A percentile compares a stretch with the other conserved stretches of the same genome.
Evolutionary conservation across 37 sponge, comb jelly and placozoan genomes (phyloP).

Genomic region (Oscarella lobularis): DNA sequence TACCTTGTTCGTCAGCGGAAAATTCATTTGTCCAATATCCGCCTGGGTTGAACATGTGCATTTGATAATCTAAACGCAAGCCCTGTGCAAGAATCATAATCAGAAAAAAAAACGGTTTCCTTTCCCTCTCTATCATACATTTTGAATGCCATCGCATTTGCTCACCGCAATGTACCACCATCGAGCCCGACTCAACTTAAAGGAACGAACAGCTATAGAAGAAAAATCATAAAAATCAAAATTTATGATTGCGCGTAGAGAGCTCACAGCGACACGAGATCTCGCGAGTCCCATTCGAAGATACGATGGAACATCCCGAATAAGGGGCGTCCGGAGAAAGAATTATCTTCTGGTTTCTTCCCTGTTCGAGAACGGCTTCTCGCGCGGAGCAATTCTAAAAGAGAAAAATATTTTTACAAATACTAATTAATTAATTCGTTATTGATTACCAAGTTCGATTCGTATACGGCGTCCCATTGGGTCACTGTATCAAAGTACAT

Average conservation of each 20-base stretch:
- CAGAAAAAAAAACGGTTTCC: too few species aligned
- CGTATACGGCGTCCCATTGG: not conserved
- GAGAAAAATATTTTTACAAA: not conserved
- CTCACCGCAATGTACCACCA: not conserved
- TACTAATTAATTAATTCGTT: not conserved
- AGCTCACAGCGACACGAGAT: not conserved
- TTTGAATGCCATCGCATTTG: not conserved
- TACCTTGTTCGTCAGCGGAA: conserved; percentile 9
- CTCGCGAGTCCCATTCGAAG: not conserved
- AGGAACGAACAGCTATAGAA: not conserved
- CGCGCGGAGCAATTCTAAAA: not conserved
- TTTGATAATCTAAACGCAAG: not conserved
- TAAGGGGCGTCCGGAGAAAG: not conserved
- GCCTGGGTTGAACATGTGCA: not conserved
- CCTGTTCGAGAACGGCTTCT: not conserved
- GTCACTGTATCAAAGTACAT: not conserved
- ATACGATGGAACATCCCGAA: not conserved
- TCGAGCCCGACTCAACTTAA: not conserved
- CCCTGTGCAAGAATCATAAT: too few species aligned
- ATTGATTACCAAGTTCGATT: not conserved
- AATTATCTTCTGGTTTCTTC: not conserved
- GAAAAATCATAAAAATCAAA: not conserved
- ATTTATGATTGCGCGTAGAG: not conserved
- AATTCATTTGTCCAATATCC: conserved; percentile 1
- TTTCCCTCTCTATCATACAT: too few species aligned